These are phyloP conservation scores for Pampusana beccarii DNA, from an alignment of 2,113 vertebrate species.

Conservation along the genomic window DNA sequence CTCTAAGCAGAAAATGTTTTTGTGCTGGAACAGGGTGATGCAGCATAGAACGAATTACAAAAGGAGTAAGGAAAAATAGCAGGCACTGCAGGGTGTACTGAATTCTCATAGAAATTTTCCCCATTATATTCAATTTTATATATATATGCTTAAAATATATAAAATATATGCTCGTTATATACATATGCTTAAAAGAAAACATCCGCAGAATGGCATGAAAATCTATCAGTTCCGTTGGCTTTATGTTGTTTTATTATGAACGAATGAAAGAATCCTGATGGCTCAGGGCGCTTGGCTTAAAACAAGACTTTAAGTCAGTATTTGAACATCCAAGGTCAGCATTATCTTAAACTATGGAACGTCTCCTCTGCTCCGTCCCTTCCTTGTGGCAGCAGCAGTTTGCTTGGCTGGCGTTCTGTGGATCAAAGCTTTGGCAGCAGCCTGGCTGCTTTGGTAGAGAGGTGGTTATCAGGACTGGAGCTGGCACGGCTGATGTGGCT, in stretches of 20 bases:
- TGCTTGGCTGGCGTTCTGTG: background rate
- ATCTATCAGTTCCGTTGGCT: background rate
- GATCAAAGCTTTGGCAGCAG: background rate
- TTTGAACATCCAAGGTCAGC: background rate
- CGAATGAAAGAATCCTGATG: background rate
- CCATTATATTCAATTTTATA: background rate
- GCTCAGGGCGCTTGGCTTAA: background rate
- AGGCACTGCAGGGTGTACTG: background rate
- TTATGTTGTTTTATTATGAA: background rate
- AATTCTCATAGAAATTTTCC: background rate
- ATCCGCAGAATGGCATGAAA: background rate
- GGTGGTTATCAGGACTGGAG: background rate
- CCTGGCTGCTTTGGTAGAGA: background rate
- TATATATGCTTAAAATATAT: too few species aligned
- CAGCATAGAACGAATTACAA: background rate
- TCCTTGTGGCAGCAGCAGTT: background rate
- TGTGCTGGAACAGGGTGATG: background rate
- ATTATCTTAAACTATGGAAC: background rate
- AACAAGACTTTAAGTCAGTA: background rate
- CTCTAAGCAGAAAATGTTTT: background rate
- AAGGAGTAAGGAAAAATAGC: background rate
- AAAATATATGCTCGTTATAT: too few species aligned
- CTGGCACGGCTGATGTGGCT: background rate
- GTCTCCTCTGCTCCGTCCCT: background rate
- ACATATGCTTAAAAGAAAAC: too few species aligned